Percentiles rank a stretch among this genome's conserved stretches.
Evolutionary conservation across 1,140 invertebrate species (phyloP).

Genomic region (Brachionus plicatilis): DNA sequence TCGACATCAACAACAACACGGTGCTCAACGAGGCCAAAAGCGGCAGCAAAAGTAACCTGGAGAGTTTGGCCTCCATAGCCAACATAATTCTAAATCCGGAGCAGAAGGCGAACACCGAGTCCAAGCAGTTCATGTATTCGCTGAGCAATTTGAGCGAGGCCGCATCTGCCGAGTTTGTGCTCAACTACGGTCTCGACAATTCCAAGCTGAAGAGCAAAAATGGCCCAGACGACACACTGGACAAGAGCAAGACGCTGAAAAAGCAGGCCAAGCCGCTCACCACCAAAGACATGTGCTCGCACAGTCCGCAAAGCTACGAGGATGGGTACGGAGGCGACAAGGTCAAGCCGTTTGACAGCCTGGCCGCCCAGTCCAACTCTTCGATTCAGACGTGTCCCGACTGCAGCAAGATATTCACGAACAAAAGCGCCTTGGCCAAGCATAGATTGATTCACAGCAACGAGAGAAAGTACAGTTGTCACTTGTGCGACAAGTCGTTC

Average conservation of each 20-base stretch:
- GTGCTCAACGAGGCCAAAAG: background rate
- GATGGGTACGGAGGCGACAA: background rate
- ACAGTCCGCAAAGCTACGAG: conserved; percentile 14
- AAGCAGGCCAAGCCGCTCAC: background rate
- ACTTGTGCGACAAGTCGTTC: conserved; percentile 90
- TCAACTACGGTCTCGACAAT: background rate
- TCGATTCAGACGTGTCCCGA: conserved; percentile 58
- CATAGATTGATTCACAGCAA: conserved; percentile 96
- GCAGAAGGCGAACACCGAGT: background rate
- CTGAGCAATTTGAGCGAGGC: background rate
- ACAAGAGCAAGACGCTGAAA: background rate
- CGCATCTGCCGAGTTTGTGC: background rate
- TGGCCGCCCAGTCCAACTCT: background rate
- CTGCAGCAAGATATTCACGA: conserved; percentile 91
- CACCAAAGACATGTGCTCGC: background rate
- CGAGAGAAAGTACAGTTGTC: conserved; percentile 89
- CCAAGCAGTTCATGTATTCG: background rate
- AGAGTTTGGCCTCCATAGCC: background rate
- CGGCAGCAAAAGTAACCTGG: background rate
- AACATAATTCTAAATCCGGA: conserved; percentile 1
- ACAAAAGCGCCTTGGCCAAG: conserved; percentile 90
- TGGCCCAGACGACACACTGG: background rate
- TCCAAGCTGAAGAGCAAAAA: background rate
- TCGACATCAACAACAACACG: background rate
- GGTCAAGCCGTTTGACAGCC: background rate